Conservation (phyloP, 2,797 vertebrate species). For the Anomalospiza imberbis region DNA sequence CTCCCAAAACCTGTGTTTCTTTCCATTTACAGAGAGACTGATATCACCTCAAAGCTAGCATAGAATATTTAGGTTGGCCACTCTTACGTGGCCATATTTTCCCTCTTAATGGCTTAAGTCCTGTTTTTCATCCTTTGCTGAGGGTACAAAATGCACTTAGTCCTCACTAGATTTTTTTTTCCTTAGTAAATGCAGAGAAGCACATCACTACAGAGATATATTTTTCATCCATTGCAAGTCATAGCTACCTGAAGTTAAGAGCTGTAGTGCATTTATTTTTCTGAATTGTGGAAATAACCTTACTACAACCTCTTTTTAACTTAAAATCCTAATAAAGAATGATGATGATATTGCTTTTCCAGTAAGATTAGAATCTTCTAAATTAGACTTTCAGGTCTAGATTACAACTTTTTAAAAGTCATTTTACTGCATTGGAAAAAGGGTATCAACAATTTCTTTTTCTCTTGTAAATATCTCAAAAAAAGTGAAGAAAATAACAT, state of each 20-base stretch:
- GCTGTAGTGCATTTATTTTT: neutral
- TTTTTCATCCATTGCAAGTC: neutral
- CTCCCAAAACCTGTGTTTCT: neutral
- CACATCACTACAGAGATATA: neutral
- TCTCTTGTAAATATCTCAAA: neutral
- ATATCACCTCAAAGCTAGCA: neutral
- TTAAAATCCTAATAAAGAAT: neutral
- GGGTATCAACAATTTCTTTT: neutral
- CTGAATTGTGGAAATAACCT: neutral
- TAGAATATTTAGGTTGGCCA: neutral
- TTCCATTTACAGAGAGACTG: neutral
- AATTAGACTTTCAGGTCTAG: neutral
- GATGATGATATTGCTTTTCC: neutral
- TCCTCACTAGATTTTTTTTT: neutral
- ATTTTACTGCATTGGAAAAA: neutral
- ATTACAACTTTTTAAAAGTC: neutral
- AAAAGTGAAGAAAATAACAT: neutral
- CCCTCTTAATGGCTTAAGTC: neutral
- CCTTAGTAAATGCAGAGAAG: neutral
- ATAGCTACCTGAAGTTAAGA: neutral
- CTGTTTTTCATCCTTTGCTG: neutral
- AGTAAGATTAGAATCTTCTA: neutral
- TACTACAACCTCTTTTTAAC: neutral
- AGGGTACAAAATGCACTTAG: neutral
- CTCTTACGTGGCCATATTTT: neutral